Evolutionary conservation across 2,888 invertebrate genomes (phyloP), one percentile per base, ranked within the genome.

Genomic region (Spicauda simplicius): DNA sequence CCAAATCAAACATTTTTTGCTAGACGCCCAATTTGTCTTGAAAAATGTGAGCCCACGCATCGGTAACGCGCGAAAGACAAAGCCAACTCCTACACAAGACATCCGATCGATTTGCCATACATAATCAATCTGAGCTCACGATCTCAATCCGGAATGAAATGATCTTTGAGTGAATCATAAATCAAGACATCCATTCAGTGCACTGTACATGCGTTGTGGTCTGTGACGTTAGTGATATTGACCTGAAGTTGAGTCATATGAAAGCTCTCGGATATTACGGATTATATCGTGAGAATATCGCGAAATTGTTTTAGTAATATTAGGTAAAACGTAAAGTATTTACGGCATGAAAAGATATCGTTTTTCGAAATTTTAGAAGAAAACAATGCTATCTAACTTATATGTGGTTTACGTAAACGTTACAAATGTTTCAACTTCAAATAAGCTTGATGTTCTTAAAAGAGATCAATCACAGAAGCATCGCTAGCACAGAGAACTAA

Each of bases 231-330:
- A 69, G 66, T 67, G 62, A 71, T 71, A 68, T 70, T 65, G 69
- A 65, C 58, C 68, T 67, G 65, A 30, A 45, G 77, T 75, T 83
- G 83, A 85, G 75, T 83, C 84, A 84, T 78, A 76, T 71, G 73
- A 78, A 76, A 79, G 75, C 70, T 64, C 68, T 70, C 71, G 68
- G 68, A 64, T 69, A 58, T 62, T 67, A 54, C 56, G 50, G 59
- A 68, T 8, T 1, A 33, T 41, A 48, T 58, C 55, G 37, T 64
- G 64, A 19, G 64, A 64, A 64, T 11, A 56, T 50, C 18, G 12
- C 54, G 16, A n/a, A 55, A 33, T 30, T 50, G 10, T 6, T 45
- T n/a, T 12, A 45, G 6, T 45, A n/a, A 45, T n/a, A n/a, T 45
- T n/a, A 3, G 14, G n/a, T 0, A 33, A 33, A 33, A 33, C 33